Percentiles rank a stretch among this genome's conserved stretches.
Conservation (phyloP, 2,797 vertebrate species). For the Vespertilio murinus region DNA sequence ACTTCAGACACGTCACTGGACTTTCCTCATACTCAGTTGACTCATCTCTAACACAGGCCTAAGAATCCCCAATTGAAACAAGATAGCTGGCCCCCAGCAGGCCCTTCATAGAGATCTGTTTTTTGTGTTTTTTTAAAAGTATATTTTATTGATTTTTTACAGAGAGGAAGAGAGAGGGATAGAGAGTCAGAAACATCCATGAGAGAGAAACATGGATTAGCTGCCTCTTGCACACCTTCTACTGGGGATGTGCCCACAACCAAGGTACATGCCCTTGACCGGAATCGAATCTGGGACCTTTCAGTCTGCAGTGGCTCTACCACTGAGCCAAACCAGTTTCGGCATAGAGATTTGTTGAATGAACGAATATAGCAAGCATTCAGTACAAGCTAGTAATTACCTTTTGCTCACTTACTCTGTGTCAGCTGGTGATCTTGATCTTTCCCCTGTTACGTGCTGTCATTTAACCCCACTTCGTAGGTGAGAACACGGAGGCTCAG, state of each 20-base stretch:
- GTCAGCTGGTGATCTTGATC: background rate
- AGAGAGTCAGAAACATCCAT: too few species aligned
- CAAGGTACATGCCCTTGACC: too few species aligned
- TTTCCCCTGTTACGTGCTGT: background rate
- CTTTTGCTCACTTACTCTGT: background rate
- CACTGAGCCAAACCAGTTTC: too few species aligned
- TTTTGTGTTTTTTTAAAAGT: too few species aligned
- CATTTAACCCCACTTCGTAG: background rate
- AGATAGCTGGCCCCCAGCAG: background rate
- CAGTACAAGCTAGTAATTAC: accelerated
- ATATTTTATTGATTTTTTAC: too few species aligned
- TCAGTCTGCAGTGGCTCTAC: too few species aligned
- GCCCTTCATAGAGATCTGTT: background rate
- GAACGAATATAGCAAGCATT: background rate
- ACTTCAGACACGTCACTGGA: background rate
- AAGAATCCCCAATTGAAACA: background rate
- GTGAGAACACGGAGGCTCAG: background rate
- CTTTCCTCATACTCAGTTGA: background rate
- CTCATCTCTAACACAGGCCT: background rate
- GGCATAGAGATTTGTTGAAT: background rate
- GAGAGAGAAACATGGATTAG: too few species aligned
- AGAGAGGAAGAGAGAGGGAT: too few species aligned
- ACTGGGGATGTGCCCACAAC: too few species aligned
- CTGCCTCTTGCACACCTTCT: too few species aligned
- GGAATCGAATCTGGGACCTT: too few species aligned